A percentile compares a stretch with the other conserved stretches of the same genome.
Conservation (phyloP, 2,888 invertebrate species). For the Ligdia adustata region DNA sequence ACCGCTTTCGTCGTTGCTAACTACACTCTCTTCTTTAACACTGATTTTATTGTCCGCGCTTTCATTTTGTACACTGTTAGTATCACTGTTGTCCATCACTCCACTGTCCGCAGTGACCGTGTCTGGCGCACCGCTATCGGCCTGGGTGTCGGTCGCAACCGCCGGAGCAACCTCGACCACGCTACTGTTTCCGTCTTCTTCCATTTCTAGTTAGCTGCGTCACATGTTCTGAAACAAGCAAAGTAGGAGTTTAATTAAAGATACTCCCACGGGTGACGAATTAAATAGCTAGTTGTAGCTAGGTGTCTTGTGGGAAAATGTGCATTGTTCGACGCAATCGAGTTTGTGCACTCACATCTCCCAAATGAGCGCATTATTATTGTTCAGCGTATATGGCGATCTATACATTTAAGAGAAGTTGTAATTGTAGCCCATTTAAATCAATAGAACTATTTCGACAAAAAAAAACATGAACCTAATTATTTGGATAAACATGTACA, state of each 20-base stretch:
- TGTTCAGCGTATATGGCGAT: no score
- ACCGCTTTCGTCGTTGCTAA: conserved; percentile 50
- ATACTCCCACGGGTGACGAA: conserved; percentile 32
- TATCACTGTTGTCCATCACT: conserved; percentile 38
- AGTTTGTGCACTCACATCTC: no score
- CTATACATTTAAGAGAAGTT: no score
- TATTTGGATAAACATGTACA: no score
- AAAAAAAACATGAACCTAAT: no score
- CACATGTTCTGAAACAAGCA: conserved; percentile 79
- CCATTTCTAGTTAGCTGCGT: conserved; percentile 63
- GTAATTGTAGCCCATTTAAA: no score
- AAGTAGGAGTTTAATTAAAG: conserved; percentile 37
- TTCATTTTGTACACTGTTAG: conserved; percentile 45
- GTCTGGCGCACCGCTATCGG: conserved; percentile 45
- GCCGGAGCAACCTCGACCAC: conserved; percentile 48
- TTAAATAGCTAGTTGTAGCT: conserved; percentile 57
- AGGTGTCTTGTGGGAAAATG: conserved; percentile 51
- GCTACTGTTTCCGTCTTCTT: conserved; percentile 58
- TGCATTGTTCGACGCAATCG: conserved; percentile 57
- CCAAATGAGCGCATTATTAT: conserved; percentile 61
- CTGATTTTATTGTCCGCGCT: conserved; percentile 45
- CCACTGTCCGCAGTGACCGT: conserved; percentile 40
- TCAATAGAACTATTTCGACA: no score
- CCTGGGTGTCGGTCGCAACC: conserved; percentile 46
- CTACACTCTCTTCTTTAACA: conserved; percentile 42